Evolutionary conservation across 37 sponge, comb jelly and placozoan genomes (phyloP), one percentile per base, ranked within the genome.

Genomic region (Crambe crambe): DNA sequence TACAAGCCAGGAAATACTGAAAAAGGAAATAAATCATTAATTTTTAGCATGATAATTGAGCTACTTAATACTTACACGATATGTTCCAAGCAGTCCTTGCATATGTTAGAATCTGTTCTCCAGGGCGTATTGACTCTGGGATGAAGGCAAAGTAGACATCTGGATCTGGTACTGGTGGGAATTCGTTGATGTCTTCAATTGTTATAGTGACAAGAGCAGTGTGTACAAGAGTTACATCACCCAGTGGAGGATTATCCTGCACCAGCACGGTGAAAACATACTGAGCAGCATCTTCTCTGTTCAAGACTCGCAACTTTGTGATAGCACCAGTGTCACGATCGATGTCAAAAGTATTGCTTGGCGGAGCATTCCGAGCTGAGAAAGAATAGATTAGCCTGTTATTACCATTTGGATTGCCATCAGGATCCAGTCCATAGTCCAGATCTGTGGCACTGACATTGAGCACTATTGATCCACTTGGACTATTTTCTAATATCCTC

Each of bases 111-210:
- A 87, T 59, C 30, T 1, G 21, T 21, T 72, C 21, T 0, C 34
- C 42, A 8, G 40, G 8, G 4, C 23, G 60, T 30, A 72, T 56
- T 6, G 64, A 56, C 51, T 94, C 95, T 0, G 67, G 41, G 0
- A 94, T 74, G 41, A 38, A 70, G 6, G 61, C 88, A 68, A 56
- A 64, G 64, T 90, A 90, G 0, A 3, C 37, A 22, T 23, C 37
- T 30, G 89, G 91, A 56, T 90, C 84, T 23, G 86, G 79, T 67
- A 80, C 47, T 9, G 92, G 92, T 9, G 82, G 56, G 68, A 76
- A 72, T 23, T 94, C 91, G 69, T 94, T 94, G 54, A 85, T 76
- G 67, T 90, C 89, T 22, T 76, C 0, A 10, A 94, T 85, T 39
- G 0, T 27, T 5, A 94, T 66, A 2, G 44, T 82, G 22, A 94